Evolutionary conservation across 2,888 invertebrate species (phyloP).

Genomic region (Zygogramma bicolorata): DNA sequence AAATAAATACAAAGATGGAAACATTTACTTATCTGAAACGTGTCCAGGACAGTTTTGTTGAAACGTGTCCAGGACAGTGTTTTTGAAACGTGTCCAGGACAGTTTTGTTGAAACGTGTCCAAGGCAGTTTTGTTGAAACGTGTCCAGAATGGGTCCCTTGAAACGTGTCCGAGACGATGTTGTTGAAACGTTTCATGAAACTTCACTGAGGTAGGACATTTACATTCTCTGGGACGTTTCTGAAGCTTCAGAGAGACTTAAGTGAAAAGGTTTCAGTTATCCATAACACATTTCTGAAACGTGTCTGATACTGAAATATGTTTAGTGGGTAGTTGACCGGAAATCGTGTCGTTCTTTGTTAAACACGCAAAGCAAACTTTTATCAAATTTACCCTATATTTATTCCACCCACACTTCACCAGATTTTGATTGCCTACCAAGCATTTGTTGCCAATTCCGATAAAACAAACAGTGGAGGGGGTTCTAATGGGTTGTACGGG

Average conservation of each 20-base stretch:
- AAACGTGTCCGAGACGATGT: conserved; percentile 16
- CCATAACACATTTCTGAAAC: conserved; percentile 16
- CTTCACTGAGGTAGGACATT: conserved; percentile 16
- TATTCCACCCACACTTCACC: conserved; percentile 38
- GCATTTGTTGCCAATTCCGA: conserved; percentile 18
- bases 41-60: too few relatives aligned
- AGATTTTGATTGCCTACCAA: conserved; percentile 17
- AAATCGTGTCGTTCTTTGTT: conserved; percentile 60
- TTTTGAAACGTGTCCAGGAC: too few relatives aligned
- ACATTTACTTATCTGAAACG: neutral
- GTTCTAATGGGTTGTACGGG: neutral
- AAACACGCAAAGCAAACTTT: conserved; percentile 58
- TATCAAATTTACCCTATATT: conserved; percentile 48
- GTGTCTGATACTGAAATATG: conserved; percentile 13
- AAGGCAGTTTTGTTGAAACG: too few relatives aligned
- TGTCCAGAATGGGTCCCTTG: neutral
- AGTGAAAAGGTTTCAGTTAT: conserved; percentile 14
- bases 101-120: too few relatives aligned
- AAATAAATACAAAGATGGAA: too few relatives aligned
- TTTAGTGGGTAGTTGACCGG: conserved; percentile 55
- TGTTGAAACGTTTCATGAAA: conserved; percentile 15
- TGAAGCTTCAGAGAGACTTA: conserved; percentile 13
- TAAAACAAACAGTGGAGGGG: neutral
- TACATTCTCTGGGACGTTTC: conserved; percentile 15
- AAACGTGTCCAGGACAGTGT: too few relatives aligned